Base-by-base conservation (phyloP, 2,888 invertebrate species). In the Drosophila pseudotakahashii region DNA sequence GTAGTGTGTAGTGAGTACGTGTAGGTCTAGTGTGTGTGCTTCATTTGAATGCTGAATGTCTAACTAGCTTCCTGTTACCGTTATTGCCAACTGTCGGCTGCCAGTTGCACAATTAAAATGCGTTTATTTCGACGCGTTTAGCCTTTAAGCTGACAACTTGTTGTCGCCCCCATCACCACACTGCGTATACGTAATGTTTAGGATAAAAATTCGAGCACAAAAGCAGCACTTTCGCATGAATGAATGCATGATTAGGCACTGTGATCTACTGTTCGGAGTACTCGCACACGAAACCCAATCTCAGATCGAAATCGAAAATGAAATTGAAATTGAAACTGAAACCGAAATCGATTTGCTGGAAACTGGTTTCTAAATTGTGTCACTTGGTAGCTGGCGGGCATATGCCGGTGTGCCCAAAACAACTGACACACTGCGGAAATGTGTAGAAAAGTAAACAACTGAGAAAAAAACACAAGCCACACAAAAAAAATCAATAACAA, bases 361-460 rank as follows among this genome's bases (percentile, higher is more conserved):
- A 84, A 84, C 84, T 80, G 84, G 84, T 85, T 84, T 77, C 73
- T 30, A 74, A 85, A 81, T 83, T 85, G 84, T 85, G 84, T 85
- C 84, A 85, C 75, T 74, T 70, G 66, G 73, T 81, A 69, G 70
- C 81, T 75, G 69, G 62, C 64, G 77, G 84, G 80, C 81, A 64
- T 52, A 37, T 50, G 59, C 55, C 60, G 66, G 54, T 62, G 66
- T 64, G 66, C 73, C 60, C 66, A 30, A 62, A 37, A 54, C 63
- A 59, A 39, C 51, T 9, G 51, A 39, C 23, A 67, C 57, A 53
- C 30, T 53, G 73, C 84, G 84, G 84, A 85, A 84, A 77, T 79
- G 66, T 69, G 55, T 71, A 61, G 57, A 50, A 77, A 69, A 66
- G 36, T 52, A 70, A 76, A 54, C 39, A 59, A 54, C 63, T 19